Evolutionary conservation across 2,888 invertebrate genomes (phyloP), one percentile per base, ranked within the genome.

Genomic region (Steinernema hermaphroditum): DNA sequence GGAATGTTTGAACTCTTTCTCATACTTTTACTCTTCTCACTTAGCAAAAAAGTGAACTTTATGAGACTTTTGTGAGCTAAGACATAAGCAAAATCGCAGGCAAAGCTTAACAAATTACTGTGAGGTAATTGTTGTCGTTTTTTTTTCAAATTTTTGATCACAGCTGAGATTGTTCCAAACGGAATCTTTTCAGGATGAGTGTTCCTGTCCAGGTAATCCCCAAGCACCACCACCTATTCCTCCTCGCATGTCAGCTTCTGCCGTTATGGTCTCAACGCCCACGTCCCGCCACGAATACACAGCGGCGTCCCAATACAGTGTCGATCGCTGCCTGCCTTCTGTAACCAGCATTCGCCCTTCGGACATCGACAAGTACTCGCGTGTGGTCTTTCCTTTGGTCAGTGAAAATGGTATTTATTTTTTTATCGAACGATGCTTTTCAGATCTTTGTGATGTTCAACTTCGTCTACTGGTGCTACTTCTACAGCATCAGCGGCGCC

Each of bases 331-430:
- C 16, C 54, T 54, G 9, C 54, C 54, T 4, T 54, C 54, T 4
- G 27, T 54, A 4, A 54, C 54, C 54, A 54, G 27, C 54, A 27
- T 54, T 46, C 6, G 46, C 4, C 46, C 46, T 46, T 46, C 46
- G 4, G 46, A 46, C 46, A 96, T 96, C 89, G 96, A 96, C 91
- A 96, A 96, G 90, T 96, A 96, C 89, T 94, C 95, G 76, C 92
- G 96, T 87, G 94, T 96, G 89, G 92, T 96, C 86, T 96, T 96
- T 89, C 96, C 96, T 2, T n/a, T 46, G n/a, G 46, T 46, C 6
- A 19, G 9, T 19, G 9, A 41, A 41, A 12, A 14, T 41, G 43
- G 16, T 12, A 41, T 41, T 8, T 41, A 41, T 41, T 8, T 12
- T 12, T 41, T 41, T 50, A 50, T 50, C 50, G 50, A 27, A 6